Percentiles rank a stretch among this genome's conserved stretches.
Evolutionary conservation across 2,113 vertebrate species (phyloP).

Genomic region (Glaucomys volans): DNA sequence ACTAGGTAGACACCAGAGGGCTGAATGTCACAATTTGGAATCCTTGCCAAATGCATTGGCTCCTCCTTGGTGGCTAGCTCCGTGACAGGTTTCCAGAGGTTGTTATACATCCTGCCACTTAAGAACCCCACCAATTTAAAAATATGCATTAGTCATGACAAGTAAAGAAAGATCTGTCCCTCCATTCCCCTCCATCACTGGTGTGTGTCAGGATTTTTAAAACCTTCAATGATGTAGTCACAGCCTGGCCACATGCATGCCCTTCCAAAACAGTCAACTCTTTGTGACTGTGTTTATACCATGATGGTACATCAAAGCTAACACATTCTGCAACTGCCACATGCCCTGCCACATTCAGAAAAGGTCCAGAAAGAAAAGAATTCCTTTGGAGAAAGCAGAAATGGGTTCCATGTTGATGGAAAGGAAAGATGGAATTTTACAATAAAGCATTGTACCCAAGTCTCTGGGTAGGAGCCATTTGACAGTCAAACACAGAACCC

Average conservation of each 20-base stretch:
- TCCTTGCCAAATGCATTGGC: not conserved
- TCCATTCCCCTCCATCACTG: not conserved
- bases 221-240: not conserved
- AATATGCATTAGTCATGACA: slow-evolving; percentile 59
- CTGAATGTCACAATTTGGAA: not conserved
- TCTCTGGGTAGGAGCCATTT: not conserved
- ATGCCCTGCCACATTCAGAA: slow-evolving; percentile 2
- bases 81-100: slow-evolving; percentile 40
- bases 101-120: slow-evolving; percentile 49
- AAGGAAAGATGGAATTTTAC: slow-evolving; percentile 43
- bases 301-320: not conserved
- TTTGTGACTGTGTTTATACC: not conserved
- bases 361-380: not conserved
- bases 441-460: not conserved
- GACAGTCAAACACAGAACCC: slow-evolving; percentile 19
- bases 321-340: not conserved
- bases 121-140: slow-evolving; percentile 52
- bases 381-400: slow-evolving; percentile 37
- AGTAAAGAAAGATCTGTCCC: slow-evolving; percentile 34
- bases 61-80: slow-evolving; percentile 23
- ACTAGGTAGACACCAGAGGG: not conserved
- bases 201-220: not conserved
- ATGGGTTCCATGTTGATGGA: not conserved
- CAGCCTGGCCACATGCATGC: not conserved
- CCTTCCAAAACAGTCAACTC: not conserved